Conservation (phyloP, 2,888 invertebrate species). For the Temnothorax ravouxi region DNA sequence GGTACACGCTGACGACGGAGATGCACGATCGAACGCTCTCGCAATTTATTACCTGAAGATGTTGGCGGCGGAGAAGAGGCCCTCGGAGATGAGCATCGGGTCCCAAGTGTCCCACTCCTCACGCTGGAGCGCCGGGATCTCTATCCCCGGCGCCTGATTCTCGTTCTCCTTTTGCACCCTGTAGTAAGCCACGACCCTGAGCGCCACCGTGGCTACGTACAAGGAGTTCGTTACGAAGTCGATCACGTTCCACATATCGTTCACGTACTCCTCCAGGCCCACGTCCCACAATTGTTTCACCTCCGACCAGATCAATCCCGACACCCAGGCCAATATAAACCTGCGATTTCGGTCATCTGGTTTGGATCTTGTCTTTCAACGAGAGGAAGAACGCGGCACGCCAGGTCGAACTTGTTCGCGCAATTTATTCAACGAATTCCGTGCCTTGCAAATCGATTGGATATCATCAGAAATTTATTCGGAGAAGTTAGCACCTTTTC, state of each 20-base stretch:
- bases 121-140: slow-evolving; percentile 90
- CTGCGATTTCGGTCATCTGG: slow-evolving; percentile 61
- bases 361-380: background rate
- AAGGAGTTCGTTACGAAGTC: slow-evolving; percentile 99
- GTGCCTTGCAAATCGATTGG: background rate
- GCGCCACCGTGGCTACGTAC: slow-evolving; percentile 98
- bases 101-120: slow-evolving; percentile 99
- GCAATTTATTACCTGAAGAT: slow-evolving; percentile 90
- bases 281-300: slow-evolving; percentile 99
- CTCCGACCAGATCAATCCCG: slow-evolving; percentile 99
- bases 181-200: slow-evolving; percentile 97
- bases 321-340: slow-evolving; percentile 97
- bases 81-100: slow-evolving; percentile 98
- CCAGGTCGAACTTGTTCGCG: background rate
- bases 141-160: slow-evolving; percentile 88
- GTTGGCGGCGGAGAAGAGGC: slow-evolving; percentile 99
- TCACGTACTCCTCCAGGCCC: slow-evolving; percentile 97
- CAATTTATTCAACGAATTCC: slow-evolving; percentile 21
- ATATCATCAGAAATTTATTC: background rate
- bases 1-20: no score
- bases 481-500: background rate
- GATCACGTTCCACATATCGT: slow-evolving; percentile 99
- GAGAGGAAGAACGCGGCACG: background rate
- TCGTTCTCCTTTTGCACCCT: slow-evolving; percentile 95
- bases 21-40: background rate